A percentile compares a stretch with the other conserved stretches of the same genome.
phyloP scores from a whole-genome alignment of 92 coral and sea anemone genomes.

The Nematostella vectensis region DNA sequence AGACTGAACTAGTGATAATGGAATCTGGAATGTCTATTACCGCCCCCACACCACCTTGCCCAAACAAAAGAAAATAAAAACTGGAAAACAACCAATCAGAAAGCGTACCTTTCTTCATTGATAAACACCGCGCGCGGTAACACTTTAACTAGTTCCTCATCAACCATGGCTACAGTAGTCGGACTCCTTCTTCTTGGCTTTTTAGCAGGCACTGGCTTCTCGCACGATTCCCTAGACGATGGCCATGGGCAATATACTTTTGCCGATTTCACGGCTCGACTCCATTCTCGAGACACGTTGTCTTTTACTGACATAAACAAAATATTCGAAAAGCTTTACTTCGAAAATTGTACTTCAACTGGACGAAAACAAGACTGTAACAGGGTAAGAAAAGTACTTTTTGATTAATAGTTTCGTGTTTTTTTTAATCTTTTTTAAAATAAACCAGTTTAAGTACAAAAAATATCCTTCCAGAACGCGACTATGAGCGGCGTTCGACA shows the following conservation, averaged over 20 bases:
- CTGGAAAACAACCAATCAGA: too few relatives aligned
- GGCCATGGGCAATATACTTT: conserved; percentile 9
- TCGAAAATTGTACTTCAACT: conserved; percentile 25
- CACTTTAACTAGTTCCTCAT: too few relatives aligned
- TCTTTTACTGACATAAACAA: conserved; percentile 16
- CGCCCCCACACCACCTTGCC: too few relatives aligned
- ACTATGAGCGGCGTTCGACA: background rate
- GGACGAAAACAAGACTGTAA: conserved; percentile 14
- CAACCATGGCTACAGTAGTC: too few relatives aligned
- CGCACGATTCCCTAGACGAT: background rate
- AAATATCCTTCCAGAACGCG: conserved; percentile 1
- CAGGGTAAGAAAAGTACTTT: conserved; percentile 33
- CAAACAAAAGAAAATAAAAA: too few relatives aligned
- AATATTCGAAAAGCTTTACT: conserved; percentile 27
- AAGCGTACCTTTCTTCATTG: too few relatives aligned
- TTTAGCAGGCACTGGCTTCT: background rate
- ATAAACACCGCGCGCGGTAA: too few relatives aligned
- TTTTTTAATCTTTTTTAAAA: too few relatives aligned
- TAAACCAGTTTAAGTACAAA: too few relatives aligned
- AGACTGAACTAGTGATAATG: too few relatives aligned
- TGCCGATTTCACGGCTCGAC: conserved; percentile 7
- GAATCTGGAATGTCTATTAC: too few relatives aligned
- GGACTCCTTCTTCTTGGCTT: background rate
- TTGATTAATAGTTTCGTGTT: too few relatives aligned
- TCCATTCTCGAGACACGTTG: conserved; percentile 12